Conservation (phyloP, 2,113 vertebrate genomes). For the Rhinolophus sinicus region DNA sequence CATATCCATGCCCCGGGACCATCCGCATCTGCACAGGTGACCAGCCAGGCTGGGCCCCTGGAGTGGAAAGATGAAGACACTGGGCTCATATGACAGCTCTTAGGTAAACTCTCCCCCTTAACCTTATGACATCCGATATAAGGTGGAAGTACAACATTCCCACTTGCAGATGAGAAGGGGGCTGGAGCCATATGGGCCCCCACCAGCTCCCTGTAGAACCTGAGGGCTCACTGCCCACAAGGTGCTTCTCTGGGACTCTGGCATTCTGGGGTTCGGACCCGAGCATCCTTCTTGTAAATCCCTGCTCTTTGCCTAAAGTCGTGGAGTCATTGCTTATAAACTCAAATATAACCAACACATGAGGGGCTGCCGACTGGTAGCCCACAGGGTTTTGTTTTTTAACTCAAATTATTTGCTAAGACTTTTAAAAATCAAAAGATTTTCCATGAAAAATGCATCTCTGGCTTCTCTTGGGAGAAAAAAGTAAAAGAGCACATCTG, state of each 20-base stretch:
- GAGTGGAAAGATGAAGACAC: background rate
- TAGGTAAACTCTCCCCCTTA: background rate
- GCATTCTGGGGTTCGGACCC: background rate
- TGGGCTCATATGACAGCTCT: background rate
- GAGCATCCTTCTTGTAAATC: background rate
- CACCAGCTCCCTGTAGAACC: background rate
- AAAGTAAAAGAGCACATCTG: background rate
- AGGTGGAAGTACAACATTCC: background rate
- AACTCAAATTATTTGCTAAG: slow-evolving; percentile 24
- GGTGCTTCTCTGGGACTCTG: background rate
- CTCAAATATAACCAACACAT: background rate
- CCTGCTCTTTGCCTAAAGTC: background rate
- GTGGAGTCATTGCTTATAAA: background rate
- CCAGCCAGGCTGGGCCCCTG: no score
- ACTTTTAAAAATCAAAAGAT: background rate
- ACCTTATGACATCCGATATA: background rate
- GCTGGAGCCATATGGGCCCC: fast-evolving
- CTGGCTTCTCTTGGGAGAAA: background rate
- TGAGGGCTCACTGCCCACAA: background rate
- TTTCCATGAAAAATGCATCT: background rate
- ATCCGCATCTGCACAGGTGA: background rate
- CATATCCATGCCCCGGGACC: fast-evolving
- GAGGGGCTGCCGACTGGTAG: background rate
- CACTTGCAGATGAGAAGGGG: background rate
- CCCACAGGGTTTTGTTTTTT: background rate